These are phyloP conservation scores for Lymantria dispar DNA, from an alignment of 2,888 invertebrate genomes.

Conservation along the genomic window DNA sequence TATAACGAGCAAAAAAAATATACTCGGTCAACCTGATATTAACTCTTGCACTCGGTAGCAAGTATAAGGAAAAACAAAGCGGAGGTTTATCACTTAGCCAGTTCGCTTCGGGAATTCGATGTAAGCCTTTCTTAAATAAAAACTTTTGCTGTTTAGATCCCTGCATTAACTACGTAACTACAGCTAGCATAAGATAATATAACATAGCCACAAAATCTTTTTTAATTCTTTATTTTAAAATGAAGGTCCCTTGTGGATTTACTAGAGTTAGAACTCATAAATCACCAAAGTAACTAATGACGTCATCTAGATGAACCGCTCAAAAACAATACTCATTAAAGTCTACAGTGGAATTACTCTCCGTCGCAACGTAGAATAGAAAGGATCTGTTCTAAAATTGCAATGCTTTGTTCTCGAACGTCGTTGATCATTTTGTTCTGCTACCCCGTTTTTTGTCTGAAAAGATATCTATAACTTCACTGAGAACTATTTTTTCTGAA, in stretches of 20 bases:
- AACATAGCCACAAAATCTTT: neutral
- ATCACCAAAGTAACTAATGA: slow-evolving; percentile 24
- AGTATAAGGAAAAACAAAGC: too few relatives aligned
- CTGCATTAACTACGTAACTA: too few relatives aligned
- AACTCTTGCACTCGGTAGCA: too few relatives aligned
- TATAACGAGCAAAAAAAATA: too few relatives aligned
- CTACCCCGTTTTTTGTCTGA: slow-evolving; percentile 35
- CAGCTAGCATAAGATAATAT: too few relatives aligned
- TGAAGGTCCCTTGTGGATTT: slow-evolving; percentile 12
- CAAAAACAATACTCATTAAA: slow-evolving; percentile 41
- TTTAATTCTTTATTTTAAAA: neutral
- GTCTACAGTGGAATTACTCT: slow-evolving; percentile 34
- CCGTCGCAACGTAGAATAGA: slow-evolving; percentile 27
- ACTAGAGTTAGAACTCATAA: slow-evolving; percentile 18
- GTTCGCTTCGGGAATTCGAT: too few relatives aligned
- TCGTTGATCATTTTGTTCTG: slow-evolving; percentile 50
- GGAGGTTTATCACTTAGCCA: too few relatives aligned
- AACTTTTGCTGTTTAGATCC: too few relatives aligned
- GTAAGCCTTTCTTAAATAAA: too few relatives aligned
- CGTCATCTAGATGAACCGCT: slow-evolving; percentile 26
- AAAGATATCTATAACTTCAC: slow-evolving; percentile 37
- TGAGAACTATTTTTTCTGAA: slow-evolving; percentile 8
- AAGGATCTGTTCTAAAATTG: slow-evolving; percentile 45
- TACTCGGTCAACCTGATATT: too few relatives aligned
- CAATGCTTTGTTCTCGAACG: slow-evolving; percentile 43